Evolutionary conservation across 1,140 invertebrate genomes (phyloP).

Genomic region (silkworm (Bombyx mori)): DNA sequence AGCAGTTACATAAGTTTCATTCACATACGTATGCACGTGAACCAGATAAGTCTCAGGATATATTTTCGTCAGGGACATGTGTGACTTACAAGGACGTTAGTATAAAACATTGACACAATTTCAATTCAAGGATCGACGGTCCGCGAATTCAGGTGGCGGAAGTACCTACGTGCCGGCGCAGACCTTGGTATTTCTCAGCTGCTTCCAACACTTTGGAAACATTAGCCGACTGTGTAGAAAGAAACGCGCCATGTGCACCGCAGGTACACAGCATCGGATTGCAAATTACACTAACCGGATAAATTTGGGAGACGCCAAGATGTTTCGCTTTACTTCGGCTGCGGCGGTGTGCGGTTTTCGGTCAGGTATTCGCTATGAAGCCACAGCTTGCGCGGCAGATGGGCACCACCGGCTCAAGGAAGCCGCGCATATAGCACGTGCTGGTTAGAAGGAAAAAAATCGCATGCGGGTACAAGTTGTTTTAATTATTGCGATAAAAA

Average conservation of each 20-base stretch:
- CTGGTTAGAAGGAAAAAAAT: slow-evolving; percentile 46
- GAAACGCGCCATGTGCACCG: slow-evolving; percentile 56
- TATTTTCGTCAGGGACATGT: no score
- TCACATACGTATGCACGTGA: no score
- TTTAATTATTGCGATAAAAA: slow-evolving; percentile 27
- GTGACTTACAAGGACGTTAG: no score
- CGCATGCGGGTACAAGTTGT: slow-evolving; percentile 63
- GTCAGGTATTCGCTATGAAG: slow-evolving; percentile 30
- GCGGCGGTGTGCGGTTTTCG: slow-evolving; percentile 8
- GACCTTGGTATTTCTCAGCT: slow-evolving; percentile 15
- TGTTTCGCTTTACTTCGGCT: not conserved
- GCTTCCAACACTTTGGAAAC: slow-evolving; percentile 29
- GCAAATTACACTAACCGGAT: slow-evolving; percentile 42
- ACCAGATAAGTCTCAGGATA: no score
- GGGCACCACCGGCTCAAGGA: slow-evolving; percentile 49
- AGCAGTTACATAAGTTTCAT: no score
- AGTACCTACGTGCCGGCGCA: slow-evolving; percentile 3
- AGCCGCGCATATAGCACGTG: slow-evolving; percentile 62
- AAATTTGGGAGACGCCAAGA: slow-evolving; percentile 17
- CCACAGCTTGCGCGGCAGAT: slow-evolving; percentile 63
- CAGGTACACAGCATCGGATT: slow-evolving; percentile 63
- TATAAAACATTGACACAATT: no score
- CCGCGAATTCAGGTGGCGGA: slow-evolving; percentile 7
- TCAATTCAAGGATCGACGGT: not conserved
- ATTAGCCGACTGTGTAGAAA: slow-evolving; percentile 51